phyloP scores from a whole-genome alignment of 2,888 invertebrate species.

The Agapetus fuscipes region DNA sequence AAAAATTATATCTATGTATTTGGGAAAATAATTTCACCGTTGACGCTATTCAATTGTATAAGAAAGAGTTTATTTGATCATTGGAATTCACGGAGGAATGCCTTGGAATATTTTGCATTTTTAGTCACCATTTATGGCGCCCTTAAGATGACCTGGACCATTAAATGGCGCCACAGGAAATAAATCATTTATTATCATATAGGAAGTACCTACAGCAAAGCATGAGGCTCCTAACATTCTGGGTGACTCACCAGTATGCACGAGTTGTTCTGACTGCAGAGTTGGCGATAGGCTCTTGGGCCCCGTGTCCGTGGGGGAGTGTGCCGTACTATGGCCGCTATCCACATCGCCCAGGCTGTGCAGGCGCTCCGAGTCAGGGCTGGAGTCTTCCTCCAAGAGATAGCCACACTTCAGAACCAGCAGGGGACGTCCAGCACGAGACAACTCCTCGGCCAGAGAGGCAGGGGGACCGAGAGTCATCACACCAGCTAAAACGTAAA shows the following conservation, averaged over 20 bases:
- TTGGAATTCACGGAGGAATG: too few relatives aligned
- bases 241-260: constrained; percentile 32
- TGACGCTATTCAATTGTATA: too few relatives aligned
- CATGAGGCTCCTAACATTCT: too few relatives aligned
- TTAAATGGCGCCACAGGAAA: too few relatives aligned
- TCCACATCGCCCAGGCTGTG: constrained; percentile 69
- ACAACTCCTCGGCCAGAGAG: constrained; percentile 60
- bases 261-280: constrained; percentile 41
- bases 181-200: too few relatives aligned
- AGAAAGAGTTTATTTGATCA: too few relatives aligned
- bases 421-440: constrained; percentile 42
- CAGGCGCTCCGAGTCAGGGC: constrained; percentile 77
- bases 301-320: constrained; percentile 74
- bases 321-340: constrained; percentile 86
- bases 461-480: constrained; percentile 37
- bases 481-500: constrained; percentile 12
- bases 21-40: too few relatives aligned
- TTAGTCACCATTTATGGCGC: too few relatives aligned
- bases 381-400: constrained; percentile 69
- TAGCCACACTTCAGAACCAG: constrained; percentile 66
- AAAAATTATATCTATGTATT: too few relatives aligned
- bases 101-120: too few relatives aligned
- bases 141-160: too few relatives aligned
- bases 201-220: too few relatives aligned
- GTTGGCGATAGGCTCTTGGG: constrained; percentile 79